These are phyloP conservation scores for Pogonocichla stellata DNA, from an alignment of 2,113 vertebrate genomes.

Conservation along the genomic window DNA sequence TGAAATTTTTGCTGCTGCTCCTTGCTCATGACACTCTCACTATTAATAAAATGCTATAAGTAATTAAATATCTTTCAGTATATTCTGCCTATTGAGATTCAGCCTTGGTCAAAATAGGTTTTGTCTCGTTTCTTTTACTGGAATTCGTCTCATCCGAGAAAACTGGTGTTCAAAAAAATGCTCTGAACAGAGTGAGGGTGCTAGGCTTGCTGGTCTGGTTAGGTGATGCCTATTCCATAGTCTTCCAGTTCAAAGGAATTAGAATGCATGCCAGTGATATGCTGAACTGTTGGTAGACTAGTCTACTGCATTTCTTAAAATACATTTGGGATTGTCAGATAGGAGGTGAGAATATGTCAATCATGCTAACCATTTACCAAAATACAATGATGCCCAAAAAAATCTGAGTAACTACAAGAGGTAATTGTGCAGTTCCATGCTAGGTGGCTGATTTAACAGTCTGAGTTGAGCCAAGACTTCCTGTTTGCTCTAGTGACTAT, in stretches of 20 bases:
- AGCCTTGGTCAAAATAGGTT: not conserved
- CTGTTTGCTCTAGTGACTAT: not conserved
- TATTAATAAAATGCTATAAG: not conserved
- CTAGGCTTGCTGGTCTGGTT: not conserved
- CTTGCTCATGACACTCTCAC: not conserved
- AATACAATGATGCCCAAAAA: not conserved
- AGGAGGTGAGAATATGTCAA: not conserved
- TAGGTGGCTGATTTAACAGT: not conserved
- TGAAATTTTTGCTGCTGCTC: not conserved
- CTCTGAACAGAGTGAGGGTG: not conserved
- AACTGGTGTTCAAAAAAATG: not conserved
- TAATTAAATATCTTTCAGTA: not conserved
- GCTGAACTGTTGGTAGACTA: not conserved
- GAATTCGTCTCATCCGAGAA: not conserved
- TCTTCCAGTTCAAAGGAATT: not conserved
- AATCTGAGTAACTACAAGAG: not conserved
- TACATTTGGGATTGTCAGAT: not conserved
- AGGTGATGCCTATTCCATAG: not conserved
- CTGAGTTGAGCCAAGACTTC: not conserved
- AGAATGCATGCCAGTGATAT: not conserved
- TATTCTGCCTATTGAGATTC: not conserved
- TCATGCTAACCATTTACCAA: not conserved
- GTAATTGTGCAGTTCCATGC: not conserved
- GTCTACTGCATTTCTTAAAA: not conserved
- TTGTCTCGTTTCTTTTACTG: not conserved